These are phyloP conservation scores for Eurytemora carolleeae DNA, from an alignment of 1,140 invertebrate species.

Conservation along the genomic window DNA sequence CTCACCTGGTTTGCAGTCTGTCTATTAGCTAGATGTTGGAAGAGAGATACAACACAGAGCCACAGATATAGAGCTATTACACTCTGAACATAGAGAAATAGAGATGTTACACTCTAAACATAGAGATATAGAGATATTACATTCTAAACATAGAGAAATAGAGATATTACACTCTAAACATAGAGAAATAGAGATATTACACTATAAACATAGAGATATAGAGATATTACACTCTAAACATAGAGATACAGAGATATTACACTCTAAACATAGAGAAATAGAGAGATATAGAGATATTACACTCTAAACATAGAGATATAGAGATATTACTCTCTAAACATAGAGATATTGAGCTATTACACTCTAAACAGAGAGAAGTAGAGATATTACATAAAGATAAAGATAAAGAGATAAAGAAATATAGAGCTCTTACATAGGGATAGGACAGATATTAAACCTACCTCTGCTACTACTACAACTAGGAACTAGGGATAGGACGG, in stretches of 20 bases:
- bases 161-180: slow-evolving; percentile 2
- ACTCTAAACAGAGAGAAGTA: slow-evolving; percentile 2
- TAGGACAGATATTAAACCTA: too few species aligned
- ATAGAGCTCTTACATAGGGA: too few species aligned
- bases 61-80: slow-evolving; percentile 3
- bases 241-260: slow-evolving; percentile 1
- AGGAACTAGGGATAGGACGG: too few species aligned
- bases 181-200: not conserved
- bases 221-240: slow-evolving; percentile 2
- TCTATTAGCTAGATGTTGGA: too few species aligned
- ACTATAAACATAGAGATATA: not conserved
- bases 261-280: not conserved
- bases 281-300: too few species aligned
- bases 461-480: too few species aligned
- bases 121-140: slow-evolving; percentile 1
- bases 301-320: slow-evolving; percentile 5
- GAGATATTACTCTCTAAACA: not conserved
- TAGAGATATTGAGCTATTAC: slow-evolving; percentile 2
- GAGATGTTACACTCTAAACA: slow-evolving; percentile 2
- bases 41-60: slow-evolving; percentile 8
- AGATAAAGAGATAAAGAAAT: too few species aligned
- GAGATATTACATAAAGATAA: not conserved
- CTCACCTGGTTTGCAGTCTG: too few species aligned
- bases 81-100: not conserved
- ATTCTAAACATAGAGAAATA: not conserved